phyloP scores from a whole-genome alignment of 2,888 invertebrate genomes.

The Digitonthophagus gazella region DNA sequence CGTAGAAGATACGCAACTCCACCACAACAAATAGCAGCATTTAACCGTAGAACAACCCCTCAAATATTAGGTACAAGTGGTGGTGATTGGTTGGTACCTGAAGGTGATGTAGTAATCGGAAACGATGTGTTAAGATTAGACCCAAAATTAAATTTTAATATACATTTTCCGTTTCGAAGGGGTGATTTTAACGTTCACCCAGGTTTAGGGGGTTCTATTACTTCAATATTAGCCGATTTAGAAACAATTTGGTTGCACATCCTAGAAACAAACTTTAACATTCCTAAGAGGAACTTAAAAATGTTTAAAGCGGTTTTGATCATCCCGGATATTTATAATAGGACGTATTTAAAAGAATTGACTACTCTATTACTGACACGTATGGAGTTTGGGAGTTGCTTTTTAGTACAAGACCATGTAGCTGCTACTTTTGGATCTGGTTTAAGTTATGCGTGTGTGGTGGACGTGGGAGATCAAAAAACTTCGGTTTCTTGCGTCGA shows the following conservation, averaged over 20 bases:
- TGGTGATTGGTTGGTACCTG: conserved; percentile 63
- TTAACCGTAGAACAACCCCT: conserved; percentile 76
- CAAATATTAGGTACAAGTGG: conserved; percentile 61
- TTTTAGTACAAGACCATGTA: conserved; percentile 83
- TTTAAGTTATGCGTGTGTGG: conserved; percentile 84
- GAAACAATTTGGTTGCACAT: conserved; percentile 86
- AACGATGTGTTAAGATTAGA: conserved; percentile 60
- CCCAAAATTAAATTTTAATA: conserved; percentile 70
- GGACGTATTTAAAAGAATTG: conserved; percentile 80
- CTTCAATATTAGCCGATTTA: conserved; percentile 79
- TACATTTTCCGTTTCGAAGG: conserved; percentile 86
- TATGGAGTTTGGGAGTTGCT: conserved; percentile 83
- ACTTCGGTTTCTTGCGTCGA: conserved; percentile 95
- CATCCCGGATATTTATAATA: conserved; percentile 86
- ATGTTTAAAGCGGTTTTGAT: conserved; percentile 84
- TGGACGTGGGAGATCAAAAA: conserved; percentile 94
- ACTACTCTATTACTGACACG: conserved; percentile 75
- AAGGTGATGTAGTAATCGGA: conserved; percentile 69
- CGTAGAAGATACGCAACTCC: conserved; percentile 80
- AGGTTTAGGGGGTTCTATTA: conserved; percentile 82
- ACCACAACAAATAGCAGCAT: conserved; percentile 85
- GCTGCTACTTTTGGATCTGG: conserved; percentile 84
- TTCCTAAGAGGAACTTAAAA: conserved; percentile 66
- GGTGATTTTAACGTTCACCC: conserved; percentile 86
- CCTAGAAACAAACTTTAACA: conserved; percentile 73